Percentiles rank a stretch among this genome's conserved stretches.
phyloP scores from a whole-genome alignment of 2,113 vertebrate genomes.

The Epinephelus lanceolatus region DNA sequence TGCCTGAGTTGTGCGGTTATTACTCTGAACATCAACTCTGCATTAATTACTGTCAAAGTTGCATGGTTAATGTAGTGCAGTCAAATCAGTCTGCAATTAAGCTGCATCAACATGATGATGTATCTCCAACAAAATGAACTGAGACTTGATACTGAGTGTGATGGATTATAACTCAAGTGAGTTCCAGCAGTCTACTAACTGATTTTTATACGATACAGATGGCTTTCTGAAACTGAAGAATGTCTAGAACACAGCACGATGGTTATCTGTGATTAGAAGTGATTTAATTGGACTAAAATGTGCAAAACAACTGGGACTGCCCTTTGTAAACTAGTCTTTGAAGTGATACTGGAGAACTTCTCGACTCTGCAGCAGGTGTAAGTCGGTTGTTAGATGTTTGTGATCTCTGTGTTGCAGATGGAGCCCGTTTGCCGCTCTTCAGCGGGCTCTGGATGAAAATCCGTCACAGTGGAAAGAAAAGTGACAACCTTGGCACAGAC shows the following conservation, averaged over 20 bases:
- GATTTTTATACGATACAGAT: neutral
- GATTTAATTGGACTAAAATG: constrained; percentile 3
- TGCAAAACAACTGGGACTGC: neutral
- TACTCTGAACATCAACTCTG: neutral
- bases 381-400: constrained; percentile 31
- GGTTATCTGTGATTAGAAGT: neutral
- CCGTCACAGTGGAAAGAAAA: constrained; percentile 64
- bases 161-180: neutral
- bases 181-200: neutral
- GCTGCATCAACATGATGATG: neutral
- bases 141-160: neutral
- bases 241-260: neutral
- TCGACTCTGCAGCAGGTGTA: constrained; percentile 22
- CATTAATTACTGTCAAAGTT: neutral
- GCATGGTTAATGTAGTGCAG: neutral
- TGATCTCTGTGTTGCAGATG: constrained; percentile 52
- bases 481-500: constrained; percentile 75
- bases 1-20: neutral
- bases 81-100: neutral
- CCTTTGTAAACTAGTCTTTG: constrained; percentile 2
- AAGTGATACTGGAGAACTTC: constrained; percentile 9
- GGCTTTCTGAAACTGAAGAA: neutral
- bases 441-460: constrained; percentile 55
- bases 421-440: constrained; percentile 39
- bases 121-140: neutral